These are phyloP conservation scores for Ariolimax columbianus DNA, from an alignment of 2,888 invertebrate species.

Conservation along the genomic window DNA sequence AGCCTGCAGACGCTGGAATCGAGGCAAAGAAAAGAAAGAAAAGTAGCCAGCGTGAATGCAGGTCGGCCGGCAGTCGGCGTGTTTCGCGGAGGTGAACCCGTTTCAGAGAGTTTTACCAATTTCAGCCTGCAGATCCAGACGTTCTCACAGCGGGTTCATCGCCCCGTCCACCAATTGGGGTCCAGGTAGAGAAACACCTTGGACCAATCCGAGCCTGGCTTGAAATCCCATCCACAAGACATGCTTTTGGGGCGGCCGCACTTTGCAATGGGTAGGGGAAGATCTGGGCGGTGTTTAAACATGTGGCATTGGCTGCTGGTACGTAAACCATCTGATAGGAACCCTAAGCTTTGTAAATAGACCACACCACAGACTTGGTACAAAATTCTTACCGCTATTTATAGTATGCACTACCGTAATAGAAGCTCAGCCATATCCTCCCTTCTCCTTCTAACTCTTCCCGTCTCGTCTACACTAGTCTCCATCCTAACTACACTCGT, in stretches of 20 bases:
- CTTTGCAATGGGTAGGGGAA: neutral
- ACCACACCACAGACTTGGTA: too few relatives aligned
- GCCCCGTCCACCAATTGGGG: conserved; percentile 40
- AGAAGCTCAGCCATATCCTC: too few relatives aligned
- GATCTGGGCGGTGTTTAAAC: neutral
- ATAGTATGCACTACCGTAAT: too few relatives aligned
- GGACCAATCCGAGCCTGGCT: conserved; percentile 40
- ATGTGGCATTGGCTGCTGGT: conserved; percentile 33
- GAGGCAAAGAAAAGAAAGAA: conserved; percentile 31
- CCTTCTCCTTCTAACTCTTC: too few relatives aligned
- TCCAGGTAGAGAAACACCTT: conserved; percentile 25
- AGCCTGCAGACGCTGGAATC: conserved; percentile 17
- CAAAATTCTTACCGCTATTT: too few relatives aligned
- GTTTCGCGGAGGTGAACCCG: conserved; percentile 27
- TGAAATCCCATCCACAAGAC: conserved; percentile 38
- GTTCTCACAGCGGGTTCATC: conserved; percentile 58
- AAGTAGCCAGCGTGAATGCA: neutral
- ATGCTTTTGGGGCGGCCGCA: neutral
- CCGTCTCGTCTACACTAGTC: too few relatives aligned
- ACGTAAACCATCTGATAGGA: too few relatives aligned
- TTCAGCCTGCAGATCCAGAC: conserved; percentile 68
- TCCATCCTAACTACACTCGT: too few relatives aligned
- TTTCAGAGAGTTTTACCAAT: conserved; percentile 73
- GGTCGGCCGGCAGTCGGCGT: conserved; percentile 17
- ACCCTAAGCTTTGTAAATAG: too few relatives aligned